Conservation (phyloP, 2,797 vertebrate species). For the Cyprinodon diabolis region DNA sequence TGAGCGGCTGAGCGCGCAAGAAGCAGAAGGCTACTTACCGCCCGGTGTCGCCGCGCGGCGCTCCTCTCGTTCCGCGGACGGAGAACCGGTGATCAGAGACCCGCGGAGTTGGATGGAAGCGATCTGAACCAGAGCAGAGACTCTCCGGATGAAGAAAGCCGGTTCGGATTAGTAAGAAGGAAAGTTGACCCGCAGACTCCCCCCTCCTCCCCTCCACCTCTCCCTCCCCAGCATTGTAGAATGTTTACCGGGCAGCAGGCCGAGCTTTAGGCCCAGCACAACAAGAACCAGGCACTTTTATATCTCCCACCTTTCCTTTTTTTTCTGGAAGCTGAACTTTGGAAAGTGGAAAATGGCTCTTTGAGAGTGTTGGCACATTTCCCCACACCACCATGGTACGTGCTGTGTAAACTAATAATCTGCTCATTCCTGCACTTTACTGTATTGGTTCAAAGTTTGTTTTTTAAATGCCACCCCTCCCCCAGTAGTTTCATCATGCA, state of each 20-base stretch:
- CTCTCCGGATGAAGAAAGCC: slow-evolving; percentile 53
- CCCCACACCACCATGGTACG: slow-evolving; percentile 86
- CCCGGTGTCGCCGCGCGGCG: slow-evolving; percentile 37
- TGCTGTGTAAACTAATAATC: slow-evolving; percentile 83
- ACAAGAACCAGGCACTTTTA: slow-evolving; percentile 70
- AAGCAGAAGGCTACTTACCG: slow-evolving; percentile 71
- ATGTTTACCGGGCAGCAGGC: slow-evolving; percentile 73
- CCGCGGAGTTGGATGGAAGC: slow-evolving; percentile 46
- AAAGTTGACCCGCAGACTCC: slow-evolving; percentile 43
- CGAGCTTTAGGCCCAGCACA: slow-evolving; percentile 72
- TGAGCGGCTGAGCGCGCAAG: slow-evolving; percentile 69
- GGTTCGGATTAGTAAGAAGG: slow-evolving; percentile 67
- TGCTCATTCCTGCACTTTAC: slow-evolving; percentile 70
- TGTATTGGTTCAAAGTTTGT: not conserved
- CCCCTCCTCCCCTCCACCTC: not conserved
- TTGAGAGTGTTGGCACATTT: slow-evolving; percentile 84
- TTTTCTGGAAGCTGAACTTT: slow-evolving; percentile 78
- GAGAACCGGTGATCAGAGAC: too few relatives aligned
- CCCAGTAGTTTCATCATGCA: slow-evolving; percentile 33
- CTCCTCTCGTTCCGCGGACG: slow-evolving; percentile 37
- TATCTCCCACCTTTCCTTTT: slow-evolving; percentile 65
- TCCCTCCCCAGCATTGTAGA: slow-evolving; percentile 8
- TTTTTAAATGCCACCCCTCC: slow-evolving; percentile 54
- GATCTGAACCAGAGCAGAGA: slow-evolving; percentile 44
- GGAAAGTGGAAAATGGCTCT: slow-evolving; percentile 85